These are phyloP conservation scores for Channa striata DNA, from an alignment of 2,797 vertebrate genomes.

Conservation along the genomic window DNA sequence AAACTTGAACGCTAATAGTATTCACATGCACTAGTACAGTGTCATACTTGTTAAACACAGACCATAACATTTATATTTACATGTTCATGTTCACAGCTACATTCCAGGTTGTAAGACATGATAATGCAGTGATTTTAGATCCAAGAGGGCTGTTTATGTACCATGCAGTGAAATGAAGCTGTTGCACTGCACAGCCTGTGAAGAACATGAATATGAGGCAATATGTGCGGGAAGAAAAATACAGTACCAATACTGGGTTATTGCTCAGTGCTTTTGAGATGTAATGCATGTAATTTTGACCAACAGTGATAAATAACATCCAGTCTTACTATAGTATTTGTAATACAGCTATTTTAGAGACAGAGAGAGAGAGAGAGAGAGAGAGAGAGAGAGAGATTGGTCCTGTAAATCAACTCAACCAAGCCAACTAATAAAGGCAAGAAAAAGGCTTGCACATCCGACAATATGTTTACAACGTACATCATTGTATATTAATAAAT, in stretches of 20 bases:
- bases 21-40: conserved; percentile 90
- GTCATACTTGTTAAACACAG: conserved; percentile 73
- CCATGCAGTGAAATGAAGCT: conserved; percentile 54
- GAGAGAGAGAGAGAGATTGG: conserved; percentile 44
- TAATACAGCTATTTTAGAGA: conserved; percentile 33
- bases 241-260: conserved; percentile 50
- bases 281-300: conserved; percentile 40
- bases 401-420: conserved; percentile 51
- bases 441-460: conserved; percentile 27
- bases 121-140: conserved; percentile 26
- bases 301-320: conserved; percentile 32
- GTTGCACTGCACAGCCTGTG: conserved; percentile 45
- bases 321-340: conserved; percentile 49
- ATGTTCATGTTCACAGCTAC: conserved; percentile 85
- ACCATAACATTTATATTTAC: conserved; percentile 81
- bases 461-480: conserved; percentile 64
- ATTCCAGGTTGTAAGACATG: conserved; percentile 69
- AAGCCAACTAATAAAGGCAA: conserved; percentile 27
- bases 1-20: conserved; percentile 86
- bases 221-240: conserved; percentile 32
- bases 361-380: conserved; percentile 19
- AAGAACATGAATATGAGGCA: conserved; percentile 42
- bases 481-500: conserved; percentile 79
- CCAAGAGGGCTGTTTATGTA: conserved; percentile 17
- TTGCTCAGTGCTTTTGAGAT: conserved; percentile 60